Evolutionary conservation across 2,888 invertebrate species (phyloP).

Genomic region (Slavum lentiscoides): DNA sequence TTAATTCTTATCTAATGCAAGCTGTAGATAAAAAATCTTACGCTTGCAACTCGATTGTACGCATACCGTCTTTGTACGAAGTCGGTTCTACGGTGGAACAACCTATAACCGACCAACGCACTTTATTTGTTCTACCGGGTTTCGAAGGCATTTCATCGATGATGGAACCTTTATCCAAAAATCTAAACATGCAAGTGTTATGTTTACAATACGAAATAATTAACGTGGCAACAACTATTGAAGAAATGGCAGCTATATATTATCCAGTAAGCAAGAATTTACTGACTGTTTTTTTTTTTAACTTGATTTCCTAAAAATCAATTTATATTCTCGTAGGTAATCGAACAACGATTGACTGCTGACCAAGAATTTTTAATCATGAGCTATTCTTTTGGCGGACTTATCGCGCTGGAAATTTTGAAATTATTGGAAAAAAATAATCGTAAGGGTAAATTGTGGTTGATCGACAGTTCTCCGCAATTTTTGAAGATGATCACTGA

Average conservation of each 20-base stretch:
- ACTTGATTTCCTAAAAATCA: neutral
- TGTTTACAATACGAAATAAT: slow-evolving; percentile 65
- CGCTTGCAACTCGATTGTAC: slow-evolving; percentile 64
- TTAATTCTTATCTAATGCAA: slow-evolving; percentile 65
- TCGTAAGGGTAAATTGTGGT: slow-evolving; percentile 67
- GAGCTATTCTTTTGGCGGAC: slow-evolving; percentile 87
- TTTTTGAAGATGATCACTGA: slow-evolving; percentile 65
- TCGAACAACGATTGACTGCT: slow-evolving; percentile 65
- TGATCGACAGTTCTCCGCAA: slow-evolving; percentile 82
- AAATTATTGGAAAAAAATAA: slow-evolving; percentile 71
- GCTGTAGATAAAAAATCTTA: slow-evolving; percentile 68
- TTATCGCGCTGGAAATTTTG: slow-evolving; percentile 77
- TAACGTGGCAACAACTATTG: slow-evolving; percentile 61
- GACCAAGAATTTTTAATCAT: slow-evolving; percentile 73
- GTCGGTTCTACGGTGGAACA: slow-evolving; percentile 62
- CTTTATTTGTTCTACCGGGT: slow-evolving; percentile 69
- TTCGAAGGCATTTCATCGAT: slow-evolving; percentile 67
- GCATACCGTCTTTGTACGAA: slow-evolving; percentile 64
- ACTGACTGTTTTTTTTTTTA: neutral
- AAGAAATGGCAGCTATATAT: slow-evolving; percentile 62
- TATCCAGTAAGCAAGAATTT: slow-evolving; percentile 54
- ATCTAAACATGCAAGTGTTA: slow-evolving; percentile 64
- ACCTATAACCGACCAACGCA: slow-evolving; percentile 57
- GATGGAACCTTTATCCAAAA: slow-evolving; percentile 63
- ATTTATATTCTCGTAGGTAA: slow-evolving; percentile 63